phyloP scores from a whole-genome alignment of 2,888 invertebrate genomes.

The Seladonia tumulorum region DNA sequence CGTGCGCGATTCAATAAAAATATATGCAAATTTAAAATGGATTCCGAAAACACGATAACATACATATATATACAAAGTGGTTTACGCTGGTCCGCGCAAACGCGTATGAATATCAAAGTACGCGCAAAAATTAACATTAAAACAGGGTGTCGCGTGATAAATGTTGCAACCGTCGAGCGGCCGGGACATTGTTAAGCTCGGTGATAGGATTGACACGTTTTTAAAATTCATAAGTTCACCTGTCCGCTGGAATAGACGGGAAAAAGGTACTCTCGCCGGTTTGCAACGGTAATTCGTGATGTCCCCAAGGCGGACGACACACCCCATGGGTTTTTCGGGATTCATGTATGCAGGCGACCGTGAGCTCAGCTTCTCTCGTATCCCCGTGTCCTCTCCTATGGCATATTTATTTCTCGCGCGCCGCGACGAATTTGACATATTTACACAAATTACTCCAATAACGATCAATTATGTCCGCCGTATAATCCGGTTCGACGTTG shows the following conservation, averaged over 20 bases:
- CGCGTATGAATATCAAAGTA: constrained; percentile 37
- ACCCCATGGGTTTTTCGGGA: constrained; percentile 8
- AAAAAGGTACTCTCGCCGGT: not conserved
- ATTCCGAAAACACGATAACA: not conserved
- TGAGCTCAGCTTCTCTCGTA: not conserved
- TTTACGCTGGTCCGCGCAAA: not conserved
- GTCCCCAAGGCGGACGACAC: constrained; percentile 23
- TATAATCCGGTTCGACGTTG: not conserved
- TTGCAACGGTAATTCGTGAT: constrained; percentile 28
- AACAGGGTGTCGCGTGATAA: constrained; percentile 10
- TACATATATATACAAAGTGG: not conserved
- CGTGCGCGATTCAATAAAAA: constrained; percentile 10
- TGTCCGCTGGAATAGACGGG: constrained; percentile 1
- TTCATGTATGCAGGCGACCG: constrained; percentile 29
- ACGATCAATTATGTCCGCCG: not conserved
- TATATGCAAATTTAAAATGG: constrained; percentile 12
- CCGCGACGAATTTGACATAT: not conserved
- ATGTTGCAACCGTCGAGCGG: constrained; percentile 17
- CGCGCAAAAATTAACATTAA: constrained; percentile 47
- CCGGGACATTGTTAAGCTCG: constrained; percentile 23
- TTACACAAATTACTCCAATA: not conserved
- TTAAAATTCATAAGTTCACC: constrained; percentile 50
- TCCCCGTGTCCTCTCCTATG: not conserved
- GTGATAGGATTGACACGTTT: constrained; percentile 39
- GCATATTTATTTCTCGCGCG: constrained; percentile 15